Evolutionary conservation across 2,888 invertebrate genomes (phyloP), one percentile per base, ranked within the genome.

Genomic region (Oscheius onirici): DNA sequence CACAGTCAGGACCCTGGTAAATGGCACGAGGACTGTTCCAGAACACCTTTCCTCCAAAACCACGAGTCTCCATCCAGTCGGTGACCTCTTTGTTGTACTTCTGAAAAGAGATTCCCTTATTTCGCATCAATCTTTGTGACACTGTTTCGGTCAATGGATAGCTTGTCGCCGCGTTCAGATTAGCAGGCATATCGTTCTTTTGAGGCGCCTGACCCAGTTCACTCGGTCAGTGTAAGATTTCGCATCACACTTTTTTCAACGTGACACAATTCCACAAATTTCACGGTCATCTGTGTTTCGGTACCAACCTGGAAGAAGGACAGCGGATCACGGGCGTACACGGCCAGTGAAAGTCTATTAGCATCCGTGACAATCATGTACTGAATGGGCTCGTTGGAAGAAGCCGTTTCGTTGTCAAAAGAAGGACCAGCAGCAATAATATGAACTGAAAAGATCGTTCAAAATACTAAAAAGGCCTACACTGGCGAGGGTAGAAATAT

Each of bases 1-100:
- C 83, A 75, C 88, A 88, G 74, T 88, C 88, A 43, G 86, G 83
- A 22, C 87, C 88, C 74, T 88, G 88, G 78, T 88, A 88, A 77
- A 88, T 87, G 61, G 87, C 85, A 57, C 81, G 76, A 46, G 88
- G 88, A 52, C 84, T 79, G 78, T 88, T 88, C 87, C 88, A 87
- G 78, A 88, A 88, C n/a, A 86, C 84, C 49, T 78, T 79, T 57
- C 87, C 88, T 41, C 87, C 88, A 73, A 87, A 88, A n/a, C 88
- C 86, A 22, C 83, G 73, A 52, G 80, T 76, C 65, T 84, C 79
- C 77, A 88, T 80, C 75, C 78, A 88, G 43, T 83, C 81, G 43
- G 76, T 79, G 40, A 88, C 85, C 67, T 84, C 85, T 73, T 87
- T 85, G 75, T 87, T 86, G 83, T 86, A 84, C 68, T 84, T 83